Percentiles rank a stretch among this genome's conserved stretches.
phyloP scores from a whole-genome alignment of 2,797 vertebrate genomes.

The Merluccius polli region DNA sequence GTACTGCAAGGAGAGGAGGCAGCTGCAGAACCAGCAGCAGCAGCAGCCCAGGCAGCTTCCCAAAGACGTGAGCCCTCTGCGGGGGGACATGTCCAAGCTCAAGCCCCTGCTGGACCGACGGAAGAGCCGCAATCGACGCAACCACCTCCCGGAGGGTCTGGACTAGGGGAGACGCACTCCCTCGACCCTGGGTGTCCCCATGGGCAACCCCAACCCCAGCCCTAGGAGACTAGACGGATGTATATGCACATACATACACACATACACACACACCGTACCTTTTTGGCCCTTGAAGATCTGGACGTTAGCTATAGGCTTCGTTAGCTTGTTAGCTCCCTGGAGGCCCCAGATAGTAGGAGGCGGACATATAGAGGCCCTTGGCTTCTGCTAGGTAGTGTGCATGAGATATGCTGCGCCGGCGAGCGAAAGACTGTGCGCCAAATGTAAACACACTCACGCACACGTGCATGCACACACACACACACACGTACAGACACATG shows the following conservation, averaged over 20 bases:
- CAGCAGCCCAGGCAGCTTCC: conserved; percentile 78
- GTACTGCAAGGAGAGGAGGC: conserved; percentile 92
- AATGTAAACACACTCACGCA: conserved; percentile 10
- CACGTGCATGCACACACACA: conserved; percentile 21
- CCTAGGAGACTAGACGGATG: neutral
- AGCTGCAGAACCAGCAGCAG: conserved; percentile 71
- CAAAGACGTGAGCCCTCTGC: conserved; percentile 60
- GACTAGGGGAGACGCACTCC: conserved; percentile 13
- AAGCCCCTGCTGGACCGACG: conserved; percentile 90
- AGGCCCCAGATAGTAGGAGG: neutral
- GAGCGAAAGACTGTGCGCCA: neutral
- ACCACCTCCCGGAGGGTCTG: conserved; percentile 83
- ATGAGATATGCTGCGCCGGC: neutral
- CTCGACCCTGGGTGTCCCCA: no score
- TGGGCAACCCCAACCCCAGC: neutral
- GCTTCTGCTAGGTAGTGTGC: neutral
- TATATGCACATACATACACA: neutral
- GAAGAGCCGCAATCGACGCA: conserved; percentile 93
- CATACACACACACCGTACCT: neutral
- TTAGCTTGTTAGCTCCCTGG: neutral
- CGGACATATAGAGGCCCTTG: neutral
- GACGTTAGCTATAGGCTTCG: neutral
- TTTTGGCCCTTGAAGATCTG: neutral
- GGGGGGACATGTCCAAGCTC: conserved; percentile 91
- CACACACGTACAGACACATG: neutral